These are phyloP conservation scores for Zapornia atra DNA, from an alignment of 2,113 vertebrate genomes.

Conservation along the genomic window DNA sequence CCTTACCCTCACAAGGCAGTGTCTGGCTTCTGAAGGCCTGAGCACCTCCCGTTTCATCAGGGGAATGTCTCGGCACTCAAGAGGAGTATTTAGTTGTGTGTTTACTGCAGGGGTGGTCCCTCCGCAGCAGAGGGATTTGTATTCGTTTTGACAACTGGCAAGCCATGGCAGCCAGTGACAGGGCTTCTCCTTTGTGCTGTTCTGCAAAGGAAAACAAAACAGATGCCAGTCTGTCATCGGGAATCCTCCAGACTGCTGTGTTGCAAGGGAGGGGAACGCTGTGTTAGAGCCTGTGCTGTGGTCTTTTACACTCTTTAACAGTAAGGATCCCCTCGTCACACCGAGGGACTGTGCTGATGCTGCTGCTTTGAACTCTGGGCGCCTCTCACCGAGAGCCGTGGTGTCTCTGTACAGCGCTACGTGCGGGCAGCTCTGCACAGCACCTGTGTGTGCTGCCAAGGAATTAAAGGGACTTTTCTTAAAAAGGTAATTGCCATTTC, in stretches of 20 bases:
- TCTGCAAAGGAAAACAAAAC: not conserved
- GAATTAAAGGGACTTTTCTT: not conserved
- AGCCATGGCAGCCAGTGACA: not conserved
- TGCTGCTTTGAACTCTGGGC: not conserved
- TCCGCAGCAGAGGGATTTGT: not conserved
- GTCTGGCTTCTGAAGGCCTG: not conserved
- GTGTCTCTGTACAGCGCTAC: rapidly evolving
- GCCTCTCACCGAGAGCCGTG: not conserved
- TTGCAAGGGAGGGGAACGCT: not conserved
- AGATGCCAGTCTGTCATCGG: not conserved
- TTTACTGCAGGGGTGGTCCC: not conserved
- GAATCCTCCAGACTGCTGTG: not conserved
- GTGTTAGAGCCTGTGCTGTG: not conserved
- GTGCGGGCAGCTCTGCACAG: not conserved
- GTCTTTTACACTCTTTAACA: not conserved
- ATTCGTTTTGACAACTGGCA: not conserved
- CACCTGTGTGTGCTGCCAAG: not conserved
- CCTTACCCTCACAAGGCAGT: not conserved
- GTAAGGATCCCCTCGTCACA: not conserved
- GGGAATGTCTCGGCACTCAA: not conserved
- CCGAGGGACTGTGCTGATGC: not conserved
- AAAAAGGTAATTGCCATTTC: not conserved
- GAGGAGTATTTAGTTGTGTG: not conserved
- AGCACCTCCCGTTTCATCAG: not conserved
- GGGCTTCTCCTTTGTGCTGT: not conserved